These are phyloP conservation scores for Thaleichthys pacificus DNA, from an alignment of 2,797 vertebrate species.

Conservation along the genomic window DNA sequence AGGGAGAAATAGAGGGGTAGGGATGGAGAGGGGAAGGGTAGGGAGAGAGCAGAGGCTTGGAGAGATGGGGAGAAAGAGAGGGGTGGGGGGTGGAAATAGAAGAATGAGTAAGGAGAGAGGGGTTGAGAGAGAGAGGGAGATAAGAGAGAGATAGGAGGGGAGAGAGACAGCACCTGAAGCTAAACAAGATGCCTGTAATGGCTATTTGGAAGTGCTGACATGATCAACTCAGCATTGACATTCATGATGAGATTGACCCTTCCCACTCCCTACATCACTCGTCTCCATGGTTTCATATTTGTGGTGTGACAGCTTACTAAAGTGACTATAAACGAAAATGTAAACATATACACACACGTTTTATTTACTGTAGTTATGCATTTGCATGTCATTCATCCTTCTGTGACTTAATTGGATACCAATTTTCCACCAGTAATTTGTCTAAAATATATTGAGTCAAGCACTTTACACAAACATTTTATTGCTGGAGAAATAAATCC, in stretches of 20 bases:
- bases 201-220: background rate
- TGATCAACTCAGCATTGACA: background rate
- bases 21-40: slow-evolving; percentile 21
- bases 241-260: background rate
- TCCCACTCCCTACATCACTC: background rate
- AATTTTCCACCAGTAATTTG: background rate
- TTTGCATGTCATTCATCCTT: background rate
- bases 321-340: background rate
- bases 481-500: slow-evolving; percentile 56
- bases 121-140: background rate
- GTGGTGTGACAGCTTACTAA: background rate
- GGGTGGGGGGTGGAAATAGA: background rate
- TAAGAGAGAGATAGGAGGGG: background rate
- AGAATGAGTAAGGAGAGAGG: background rate
- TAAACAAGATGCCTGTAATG: background rate
- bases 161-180: background rate
- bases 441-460: background rate
- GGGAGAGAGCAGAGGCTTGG: background rate
- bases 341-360: too few relatives aligned
- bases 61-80: too few relatives aligned
- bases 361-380: too few relatives aligned
- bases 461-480: slow-evolving; percentile 32
- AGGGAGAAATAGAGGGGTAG: background rate
- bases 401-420: background rate
- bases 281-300: background rate